A percentile compares a stretch with the other conserved stretches of the same genome.
These are phyloP conservation scores for Pyrochroa serraticornis DNA, from an alignment of 2,888 invertebrate species.

Conservation along the genomic window DNA sequence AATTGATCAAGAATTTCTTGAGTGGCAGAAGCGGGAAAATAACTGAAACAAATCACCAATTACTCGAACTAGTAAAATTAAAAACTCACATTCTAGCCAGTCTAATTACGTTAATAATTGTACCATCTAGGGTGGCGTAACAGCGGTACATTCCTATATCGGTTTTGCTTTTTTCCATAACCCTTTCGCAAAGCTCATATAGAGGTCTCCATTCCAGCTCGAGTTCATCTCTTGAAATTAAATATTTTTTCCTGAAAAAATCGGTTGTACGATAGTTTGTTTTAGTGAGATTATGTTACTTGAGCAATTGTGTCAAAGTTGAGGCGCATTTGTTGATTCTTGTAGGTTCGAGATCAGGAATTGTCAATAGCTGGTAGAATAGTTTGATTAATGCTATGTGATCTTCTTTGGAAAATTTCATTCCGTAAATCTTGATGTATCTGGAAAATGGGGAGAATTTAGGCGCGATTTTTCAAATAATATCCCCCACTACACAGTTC, in stretches of 20 bases:
- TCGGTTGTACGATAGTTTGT: too few relatives aligned
- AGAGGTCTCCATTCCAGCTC: constrained; percentile 86
- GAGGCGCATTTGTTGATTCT: constrained; percentile 74
- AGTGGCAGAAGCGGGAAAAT: constrained; percentile 76
- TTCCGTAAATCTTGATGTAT: constrained; percentile 82
- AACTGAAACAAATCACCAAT: constrained; percentile 58
- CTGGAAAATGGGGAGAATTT: constrained; percentile 61
- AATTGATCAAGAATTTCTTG: constrained; percentile 86
- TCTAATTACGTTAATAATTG: constrained; percentile 49
- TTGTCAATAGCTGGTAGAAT: constrained; percentile 75
- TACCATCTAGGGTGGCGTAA: constrained; percentile 45
- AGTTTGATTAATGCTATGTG: constrained; percentile 83
- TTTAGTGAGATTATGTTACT: constrained; percentile 62
- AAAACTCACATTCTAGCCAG: constrained; percentile 49
- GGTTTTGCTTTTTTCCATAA: constrained; percentile 64
- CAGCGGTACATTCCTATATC: constrained; percentile 66
- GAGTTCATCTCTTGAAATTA: constrained; percentile 80
- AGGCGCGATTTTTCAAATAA: constrained; percentile 8
- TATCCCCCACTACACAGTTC: constrained; percentile 1
- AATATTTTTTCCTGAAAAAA: constrained; percentile 71
- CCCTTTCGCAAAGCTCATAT: constrained; percentile 69
- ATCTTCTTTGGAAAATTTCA: constrained; percentile 89
- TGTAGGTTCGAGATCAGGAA: constrained; percentile 78
- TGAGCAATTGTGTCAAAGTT: constrained; percentile 72
- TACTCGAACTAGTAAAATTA: not conserved